Base-by-base conservation (phyloP, 2,797 vertebrate genomes). In the Neostethus bicornis region DNA sequence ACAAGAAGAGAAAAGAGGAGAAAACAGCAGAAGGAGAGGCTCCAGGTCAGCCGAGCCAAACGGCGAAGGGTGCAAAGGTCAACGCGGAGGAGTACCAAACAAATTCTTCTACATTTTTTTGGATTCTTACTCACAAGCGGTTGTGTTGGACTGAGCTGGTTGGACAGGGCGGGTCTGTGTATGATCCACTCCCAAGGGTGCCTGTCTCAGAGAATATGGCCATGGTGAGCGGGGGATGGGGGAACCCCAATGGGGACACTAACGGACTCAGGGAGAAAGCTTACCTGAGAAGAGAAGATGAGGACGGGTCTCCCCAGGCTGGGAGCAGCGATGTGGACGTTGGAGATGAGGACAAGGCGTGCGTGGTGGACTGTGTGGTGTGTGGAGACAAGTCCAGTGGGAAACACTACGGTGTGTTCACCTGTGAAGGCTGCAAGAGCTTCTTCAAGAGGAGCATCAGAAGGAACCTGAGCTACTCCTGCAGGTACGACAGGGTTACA, bases 341-440 rank as follows among this genome's bases (percentile, higher is more conserved):
- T 1, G 94, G 90, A 2, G 96, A 96, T 35, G 96, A 96, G 53
- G 93, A 95, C 81, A 93, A 93, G 69, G 85, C 92, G 65, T 91
- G 95, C 20, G 92, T 94, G 86, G 94, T 95, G 92, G 96, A 98
- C 88, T 97, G 96, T 7, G 95, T 93, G 84, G 96, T 96, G 62
- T 97, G 96, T 25, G 96, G 96, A 35, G 96, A 97, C 89, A 96
- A 96, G 76, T 96, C 96, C 64, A 97, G 96, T 3, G 96, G 96
- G 39, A 98, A 98, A 48, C 96, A 98, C 71, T 97, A 98, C 42
- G 96, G 96, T 0, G 95, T 96, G 64, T 97, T 96, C 90, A 97
- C 96, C 83, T 98, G 96, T 41, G 96, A 97, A 83, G 95, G 96
- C 62, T 98, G 96, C 89, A 98, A 98, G 90, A 97, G 96, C 90